phyloP scores from a whole-genome alignment of 2,888 invertebrate genomes.

The Xestia c-nigrum region DNA sequence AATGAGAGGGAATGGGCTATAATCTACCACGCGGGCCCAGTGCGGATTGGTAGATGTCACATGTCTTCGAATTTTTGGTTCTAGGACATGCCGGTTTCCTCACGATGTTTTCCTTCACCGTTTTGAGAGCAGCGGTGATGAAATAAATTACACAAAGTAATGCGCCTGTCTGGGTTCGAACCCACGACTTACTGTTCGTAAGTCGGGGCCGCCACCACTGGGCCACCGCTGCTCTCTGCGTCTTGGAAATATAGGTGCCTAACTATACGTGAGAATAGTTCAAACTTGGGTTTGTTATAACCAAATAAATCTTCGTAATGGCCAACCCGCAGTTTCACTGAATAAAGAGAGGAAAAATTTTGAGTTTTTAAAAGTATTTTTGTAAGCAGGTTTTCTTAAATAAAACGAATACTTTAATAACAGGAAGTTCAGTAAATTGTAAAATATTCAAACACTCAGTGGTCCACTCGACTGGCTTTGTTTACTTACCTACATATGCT shows the following conservation, averaged over 20 bases:
- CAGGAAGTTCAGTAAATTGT: conserved; percentile 33
- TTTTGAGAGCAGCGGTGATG: too few relatives aligned
- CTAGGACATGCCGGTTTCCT: too few relatives aligned
- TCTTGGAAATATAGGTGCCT: conserved; percentile 25
- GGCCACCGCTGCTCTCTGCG: too few relatives aligned
- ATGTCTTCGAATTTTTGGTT: too few relatives aligned
- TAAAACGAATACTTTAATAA: conserved; percentile 37
- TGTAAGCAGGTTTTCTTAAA: conserved; percentile 20
- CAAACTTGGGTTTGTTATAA: conserved; percentile 41
- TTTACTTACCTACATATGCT: conserved; percentile 19
- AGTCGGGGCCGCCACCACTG: too few relatives aligned
- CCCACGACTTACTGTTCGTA: too few relatives aligned
- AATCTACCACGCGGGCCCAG: too few relatives aligned
- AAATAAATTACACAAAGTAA: too few relatives aligned
- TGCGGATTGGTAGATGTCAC: too few relatives aligned
- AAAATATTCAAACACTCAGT: conserved; percentile 39
- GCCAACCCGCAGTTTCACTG: conserved; percentile 28
- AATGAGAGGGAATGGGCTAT: too few relatives aligned
- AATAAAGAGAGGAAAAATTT: conserved; percentile 35
- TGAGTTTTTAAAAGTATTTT: conserved; percentile 27
- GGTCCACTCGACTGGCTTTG: conserved; percentile 46
- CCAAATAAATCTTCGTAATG: conserved; percentile 58
- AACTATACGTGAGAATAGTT: conserved; percentile 17
- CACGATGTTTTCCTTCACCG: too few relatives aligned
- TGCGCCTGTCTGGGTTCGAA: too few relatives aligned